Conservation (phyloP, 2,888 invertebrate genomes). For the Epinotia demarniana region DNA sequence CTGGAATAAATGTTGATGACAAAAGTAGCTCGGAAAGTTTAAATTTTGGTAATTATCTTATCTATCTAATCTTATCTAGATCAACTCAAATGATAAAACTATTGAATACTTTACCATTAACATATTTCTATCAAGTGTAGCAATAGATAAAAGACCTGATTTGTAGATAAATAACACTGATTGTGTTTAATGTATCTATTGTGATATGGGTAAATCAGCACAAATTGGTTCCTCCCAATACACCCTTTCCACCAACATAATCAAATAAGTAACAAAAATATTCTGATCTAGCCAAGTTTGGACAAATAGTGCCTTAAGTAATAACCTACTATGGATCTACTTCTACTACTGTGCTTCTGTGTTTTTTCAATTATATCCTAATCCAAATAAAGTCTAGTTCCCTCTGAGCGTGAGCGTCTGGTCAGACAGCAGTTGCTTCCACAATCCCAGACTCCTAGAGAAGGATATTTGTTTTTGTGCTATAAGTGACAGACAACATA, state of each 20-base stretch:
- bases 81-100: slow-evolving; percentile 5
- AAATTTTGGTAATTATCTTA: slow-evolving; percentile 81
- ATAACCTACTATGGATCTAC: too few relatives aligned
- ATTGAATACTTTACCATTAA: slow-evolving; percentile 4
- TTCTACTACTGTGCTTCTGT: not conserved
- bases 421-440: not conserved
- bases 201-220: not conserved
- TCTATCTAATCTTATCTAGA: slow-evolving; percentile 21
- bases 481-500: not conserved
- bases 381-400: too few relatives aligned
- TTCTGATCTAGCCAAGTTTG: too few relatives aligned
- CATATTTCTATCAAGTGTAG: not conserved
- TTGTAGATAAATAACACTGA: slow-evolving; percentile 8
- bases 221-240: too few relatives aligned
- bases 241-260: too few relatives aligned
- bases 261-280: too few relatives aligned
- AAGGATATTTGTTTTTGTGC: not conserved
- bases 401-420: not conserved
- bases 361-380: not conserved
- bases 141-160: not conserved
- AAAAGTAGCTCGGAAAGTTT: slow-evolving; percentile 94
- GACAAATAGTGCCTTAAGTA: too few relatives aligned
- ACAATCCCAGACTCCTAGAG: too few relatives aligned
- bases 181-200: not conserved
- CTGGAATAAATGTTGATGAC: slow-evolving; percentile 85